These are phyloP conservation scores for Fregata magnificens DNA, from an alignment of 2,113 vertebrate genomes.

Conservation along the genomic window DNA sequence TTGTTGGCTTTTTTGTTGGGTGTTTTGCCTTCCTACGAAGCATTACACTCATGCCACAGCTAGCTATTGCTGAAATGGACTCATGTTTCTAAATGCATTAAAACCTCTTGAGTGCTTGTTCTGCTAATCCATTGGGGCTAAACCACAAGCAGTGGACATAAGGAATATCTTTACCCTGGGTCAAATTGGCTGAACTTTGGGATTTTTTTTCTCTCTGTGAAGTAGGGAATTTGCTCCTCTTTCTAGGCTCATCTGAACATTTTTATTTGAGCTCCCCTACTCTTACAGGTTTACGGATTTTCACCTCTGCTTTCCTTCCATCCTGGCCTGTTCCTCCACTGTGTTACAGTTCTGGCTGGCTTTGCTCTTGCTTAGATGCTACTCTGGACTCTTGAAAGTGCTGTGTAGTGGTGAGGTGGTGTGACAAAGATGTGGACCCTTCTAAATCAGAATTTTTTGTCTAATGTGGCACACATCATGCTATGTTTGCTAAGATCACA, in stretches of 20 bases:
- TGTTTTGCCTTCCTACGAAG: background rate
- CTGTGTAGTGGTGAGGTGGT: background rate
- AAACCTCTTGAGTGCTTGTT: background rate
- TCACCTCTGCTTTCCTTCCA: background rate
- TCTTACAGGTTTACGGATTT: background rate
- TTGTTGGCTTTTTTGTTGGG: background rate
- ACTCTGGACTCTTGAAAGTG: background rate
- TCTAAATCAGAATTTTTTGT: background rate
- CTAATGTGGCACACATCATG: background rate
- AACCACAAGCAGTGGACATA: background rate
- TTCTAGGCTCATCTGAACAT: background rate
- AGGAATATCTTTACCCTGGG: background rate
- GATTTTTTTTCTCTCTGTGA: background rate
- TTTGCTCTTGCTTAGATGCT: background rate
- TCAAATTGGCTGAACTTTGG: background rate
- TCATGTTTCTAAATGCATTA: background rate
- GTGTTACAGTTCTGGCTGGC: background rate
- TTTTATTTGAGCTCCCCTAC: background rate
- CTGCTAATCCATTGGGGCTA: background rate
- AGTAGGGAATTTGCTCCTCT: background rate
- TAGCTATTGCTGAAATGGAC: background rate
- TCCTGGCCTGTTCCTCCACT: background rate
- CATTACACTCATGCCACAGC: background rate
- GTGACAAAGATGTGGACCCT: background rate
- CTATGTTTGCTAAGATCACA: background rate